These are phyloP conservation scores for Sisyra nigra DNA, from an alignment of 2,888 invertebrate genomes.

Conservation along the genomic window DNA sequence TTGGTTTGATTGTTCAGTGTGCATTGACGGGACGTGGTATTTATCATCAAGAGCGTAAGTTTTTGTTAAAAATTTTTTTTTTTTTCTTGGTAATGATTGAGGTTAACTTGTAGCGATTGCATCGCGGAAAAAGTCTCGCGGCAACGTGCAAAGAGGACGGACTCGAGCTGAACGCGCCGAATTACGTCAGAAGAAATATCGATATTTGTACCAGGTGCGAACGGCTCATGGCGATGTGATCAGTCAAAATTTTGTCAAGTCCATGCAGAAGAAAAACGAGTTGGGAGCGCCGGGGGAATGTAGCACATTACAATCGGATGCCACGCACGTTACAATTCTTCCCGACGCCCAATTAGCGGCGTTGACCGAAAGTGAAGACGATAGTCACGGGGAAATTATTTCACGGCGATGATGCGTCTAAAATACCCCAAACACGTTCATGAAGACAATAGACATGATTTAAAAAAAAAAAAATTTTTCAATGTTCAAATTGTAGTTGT, in stretches of 20 bases:
- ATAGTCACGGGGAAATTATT: slow-evolving; percentile 23
- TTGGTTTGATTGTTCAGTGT: slow-evolving; percentile 52
- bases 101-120: slow-evolving; percentile 22
- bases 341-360: slow-evolving; percentile 42
- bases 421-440: background rate
- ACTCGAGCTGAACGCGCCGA: slow-evolving; percentile 64
- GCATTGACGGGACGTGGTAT: slow-evolving; percentile 50
- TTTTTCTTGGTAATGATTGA: background rate
- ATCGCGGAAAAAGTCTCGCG: slow-evolving; percentile 30
- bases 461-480: background rate
- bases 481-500: too few relatives aligned
- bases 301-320: slow-evolving; percentile 61
- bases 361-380: slow-evolving; percentile 44
- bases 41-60: slow-evolving; percentile 41
- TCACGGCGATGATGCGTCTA: slow-evolving; percentile 18
- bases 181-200: slow-evolving; percentile 67
- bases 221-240: slow-evolving; percentile 83
- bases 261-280: slow-evolving; percentile 55
- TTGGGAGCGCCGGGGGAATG: slow-evolving; percentile 39
- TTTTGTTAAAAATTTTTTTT: background rate
- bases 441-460: background rate
- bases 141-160: slow-evolving; percentile 29
- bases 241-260: slow-evolving; percentile 74
- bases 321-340: slow-evolving; percentile 59
- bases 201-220: slow-evolving; percentile 77